Evolutionary conservation across 2,113 vertebrate species (phyloP).

Genomic region (Machaerirhynchus nigripectus): DNA sequence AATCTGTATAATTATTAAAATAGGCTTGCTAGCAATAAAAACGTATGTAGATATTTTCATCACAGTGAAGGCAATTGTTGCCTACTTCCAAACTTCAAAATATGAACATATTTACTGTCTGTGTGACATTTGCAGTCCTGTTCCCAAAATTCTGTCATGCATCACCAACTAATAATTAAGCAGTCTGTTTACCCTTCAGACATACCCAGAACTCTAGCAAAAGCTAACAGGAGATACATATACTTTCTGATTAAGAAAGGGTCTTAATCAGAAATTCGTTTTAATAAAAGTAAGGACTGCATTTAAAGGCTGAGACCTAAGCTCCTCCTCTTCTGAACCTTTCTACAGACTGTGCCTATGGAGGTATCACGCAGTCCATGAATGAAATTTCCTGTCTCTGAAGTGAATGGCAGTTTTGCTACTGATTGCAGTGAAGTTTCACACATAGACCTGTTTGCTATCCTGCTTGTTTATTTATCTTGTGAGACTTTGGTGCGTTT

Average conservation of each 20-base stretch:
- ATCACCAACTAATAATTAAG: conserved; percentile 42
- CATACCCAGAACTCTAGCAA: neutral
- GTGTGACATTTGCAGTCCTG: neutral
- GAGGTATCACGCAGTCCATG: neutral
- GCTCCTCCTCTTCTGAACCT: neutral
- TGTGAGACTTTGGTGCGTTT: neutral
- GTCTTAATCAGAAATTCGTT: neutral
- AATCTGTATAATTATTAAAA: neutral
- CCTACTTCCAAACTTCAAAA: neutral
- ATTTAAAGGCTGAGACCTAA: neutral
- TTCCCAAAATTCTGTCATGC: conserved; percentile 28
- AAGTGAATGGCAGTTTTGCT: neutral
- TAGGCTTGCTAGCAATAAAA: neutral
- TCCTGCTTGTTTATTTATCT: neutral
- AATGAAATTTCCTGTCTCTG: neutral
- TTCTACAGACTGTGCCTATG: neutral
- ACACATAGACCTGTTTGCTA: neutral
- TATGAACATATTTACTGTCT: neutral
- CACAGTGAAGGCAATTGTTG: neutral
- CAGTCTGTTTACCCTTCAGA: conserved; percentile 35
- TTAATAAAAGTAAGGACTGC: neutral
- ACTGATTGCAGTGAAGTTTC: neutral
- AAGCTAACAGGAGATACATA: neutral
- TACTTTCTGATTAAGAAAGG: neutral
- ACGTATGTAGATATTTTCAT: neutral